Percentiles rank a stretch among this genome's conserved stretches.
phyloP scores from a whole-genome alignment of 2,113 vertebrate genomes.

The Vireo altiloquus region DNA sequence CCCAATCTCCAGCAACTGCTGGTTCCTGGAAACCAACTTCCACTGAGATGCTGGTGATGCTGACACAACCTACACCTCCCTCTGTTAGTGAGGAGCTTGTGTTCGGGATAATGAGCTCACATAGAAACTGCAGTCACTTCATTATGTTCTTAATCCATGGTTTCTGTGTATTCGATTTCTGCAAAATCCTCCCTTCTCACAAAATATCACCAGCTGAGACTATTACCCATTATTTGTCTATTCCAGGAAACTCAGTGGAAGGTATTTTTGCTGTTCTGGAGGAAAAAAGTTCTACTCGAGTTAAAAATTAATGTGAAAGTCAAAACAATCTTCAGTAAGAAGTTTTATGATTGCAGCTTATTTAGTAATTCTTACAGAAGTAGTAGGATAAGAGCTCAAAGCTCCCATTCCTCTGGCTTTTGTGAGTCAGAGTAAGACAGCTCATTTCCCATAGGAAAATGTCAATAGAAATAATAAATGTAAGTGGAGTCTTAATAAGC shows the following conservation, averaged over 20 bases:
- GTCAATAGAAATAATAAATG: constrained; percentile 29
- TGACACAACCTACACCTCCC: background rate
- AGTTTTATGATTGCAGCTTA: background rate
- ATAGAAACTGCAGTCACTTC: background rate
- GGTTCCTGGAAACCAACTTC: background rate
- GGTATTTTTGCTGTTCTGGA: background rate
- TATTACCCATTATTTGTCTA: background rate
- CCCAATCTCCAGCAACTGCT: background rate
- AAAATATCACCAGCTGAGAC: background rate
- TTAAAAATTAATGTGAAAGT: constrained; percentile 25
- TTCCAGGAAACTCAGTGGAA: background rate
- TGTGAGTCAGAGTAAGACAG: background rate
- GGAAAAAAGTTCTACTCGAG: background rate
- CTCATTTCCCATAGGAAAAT: background rate
- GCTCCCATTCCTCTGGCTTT: background rate
- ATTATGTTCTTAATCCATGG: rapidly evolving
- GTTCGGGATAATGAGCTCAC: background rate
- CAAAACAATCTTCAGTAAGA: background rate
- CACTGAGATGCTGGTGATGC: rapidly evolving
- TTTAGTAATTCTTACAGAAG: constrained; percentile 33
- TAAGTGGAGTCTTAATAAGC: background rate
- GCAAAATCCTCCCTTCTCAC: background rate
- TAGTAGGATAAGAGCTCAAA: background rate
- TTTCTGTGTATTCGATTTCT: background rate
- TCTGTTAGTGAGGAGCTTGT: background rate